phyloP scores from a whole-genome alignment of 2,797 vertebrate genomes.

The Trematomus bernacchii region DNA sequence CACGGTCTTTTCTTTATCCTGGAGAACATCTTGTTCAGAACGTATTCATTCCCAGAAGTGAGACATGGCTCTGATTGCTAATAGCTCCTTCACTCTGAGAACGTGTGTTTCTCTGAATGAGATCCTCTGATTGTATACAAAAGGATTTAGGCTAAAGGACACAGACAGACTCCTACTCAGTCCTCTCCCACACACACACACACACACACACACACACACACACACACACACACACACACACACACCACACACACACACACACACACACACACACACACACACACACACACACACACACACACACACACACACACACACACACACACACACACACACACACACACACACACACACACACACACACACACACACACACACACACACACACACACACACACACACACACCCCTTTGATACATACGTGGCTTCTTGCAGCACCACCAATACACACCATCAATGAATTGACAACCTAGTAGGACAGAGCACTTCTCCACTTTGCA shows the following conservation, averaged over 20 bases:
- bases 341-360: no score
- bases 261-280: no score
- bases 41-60: constrained; percentile 22
- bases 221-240: no score
- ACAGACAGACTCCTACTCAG: background rate
- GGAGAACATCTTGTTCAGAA: constrained; percentile 13
- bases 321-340: no score
- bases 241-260: no score
- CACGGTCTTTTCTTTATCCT: constrained; percentile 2
- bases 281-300: no score
- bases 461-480: background rate
- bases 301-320: no score
- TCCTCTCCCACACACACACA: no score
- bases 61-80: constrained; percentile 45
- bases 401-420: background rate
- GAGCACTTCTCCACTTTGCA: background rate
- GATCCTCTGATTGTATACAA: constrained; percentile 15
- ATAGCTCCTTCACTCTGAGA: constrained; percentile 30
- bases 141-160: background rate
- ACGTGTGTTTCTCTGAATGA: constrained; percentile 26
- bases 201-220: no score
- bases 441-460: background rate
- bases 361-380: background rate
- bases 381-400: background rate
- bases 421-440: background rate